Base-by-base conservation (phyloP, 2,113 vertebrate species). In the Megaceryle maxima region DNA sequence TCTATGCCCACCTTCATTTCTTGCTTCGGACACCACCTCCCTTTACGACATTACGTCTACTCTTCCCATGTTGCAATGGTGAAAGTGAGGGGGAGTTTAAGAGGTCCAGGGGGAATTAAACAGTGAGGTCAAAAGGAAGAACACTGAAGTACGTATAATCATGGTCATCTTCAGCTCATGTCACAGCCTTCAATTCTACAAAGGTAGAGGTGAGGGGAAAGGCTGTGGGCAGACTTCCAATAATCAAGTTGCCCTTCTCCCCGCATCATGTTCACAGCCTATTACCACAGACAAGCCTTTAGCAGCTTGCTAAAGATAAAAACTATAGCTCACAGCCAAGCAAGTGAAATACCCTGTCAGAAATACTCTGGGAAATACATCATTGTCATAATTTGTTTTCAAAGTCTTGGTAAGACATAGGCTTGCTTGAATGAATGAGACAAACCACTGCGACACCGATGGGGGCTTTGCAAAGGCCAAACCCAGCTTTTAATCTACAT, bases 181-280 rank as follows among this genome's bases (percentile, higher is more conserved):
- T 11, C 53, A n/a, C 48, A 85, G 29, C 17, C 41, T 53, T 31
- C 15, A 62, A 31, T 9, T 62, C 14, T 33, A 16, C 4, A 21
- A 18, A 85, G 43, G 22, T 5, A 73, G 22, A 84, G 11, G 16
- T 46, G 37, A 81, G 20, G 25, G 41, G 37, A 56, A 57, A 62
- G 33, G 37, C 41, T 29, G 24, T 17, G 9, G 21, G 20, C 70
- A 20, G 7, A 29, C 19, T 87, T 82, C 69, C 56, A 70, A 26
- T 11, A 31, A 25, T 3, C 1, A 0, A 2, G 31, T 2, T 21
- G 3, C 43, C 16, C 25, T 72, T 60, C 66, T 56, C 31, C 69
- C 82, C 51, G 25, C 35, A 24, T 33, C 25, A 6, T 13, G 17
- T 35, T 53, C 41, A 12, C 44, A 70, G 3, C 31, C 29, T 76